These are phyloP conservation scores for Meiosimyza platycephala DNA, from an alignment of 2,888 invertebrate species.

Conservation along the genomic window DNA sequence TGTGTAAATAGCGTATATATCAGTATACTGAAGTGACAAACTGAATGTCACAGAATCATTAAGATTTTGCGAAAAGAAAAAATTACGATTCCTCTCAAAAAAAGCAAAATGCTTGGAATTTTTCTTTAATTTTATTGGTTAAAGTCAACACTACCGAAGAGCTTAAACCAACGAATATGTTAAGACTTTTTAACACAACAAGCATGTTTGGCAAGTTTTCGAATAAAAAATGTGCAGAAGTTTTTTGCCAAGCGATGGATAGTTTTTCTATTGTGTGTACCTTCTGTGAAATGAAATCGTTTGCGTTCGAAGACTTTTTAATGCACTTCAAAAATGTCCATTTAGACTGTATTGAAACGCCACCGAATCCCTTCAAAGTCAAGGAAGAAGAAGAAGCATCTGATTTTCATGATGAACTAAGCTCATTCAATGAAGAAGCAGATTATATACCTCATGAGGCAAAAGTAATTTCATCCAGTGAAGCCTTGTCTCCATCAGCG, in stretches of 20 bases:
- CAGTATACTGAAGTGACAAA: too few relatives aligned
- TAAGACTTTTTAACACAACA: slow-evolving; percentile 4
- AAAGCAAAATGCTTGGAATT: too few relatives aligned
- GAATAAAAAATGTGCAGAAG: slow-evolving; percentile 57
- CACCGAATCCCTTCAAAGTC: not conserved
- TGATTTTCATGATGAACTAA: not conserved
- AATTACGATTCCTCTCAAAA: too few relatives aligned
- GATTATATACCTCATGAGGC: too few relatives aligned
- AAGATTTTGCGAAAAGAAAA: too few relatives aligned
- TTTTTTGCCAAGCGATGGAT: slow-evolving; percentile 56
- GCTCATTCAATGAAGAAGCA: too few relatives aligned
- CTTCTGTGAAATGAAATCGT: slow-evolving; percentile 59
- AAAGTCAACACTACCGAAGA: too few relatives aligned
- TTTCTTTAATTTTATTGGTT: too few relatives aligned
- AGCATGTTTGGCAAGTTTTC: not conserved
- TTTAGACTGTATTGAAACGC: slow-evolving; percentile 42
- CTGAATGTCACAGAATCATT: too few relatives aligned
- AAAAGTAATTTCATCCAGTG: too few relatives aligned
- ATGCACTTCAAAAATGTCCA: slow-evolving; percentile 58
- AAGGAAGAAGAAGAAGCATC: not conserved
- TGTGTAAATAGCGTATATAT: too few relatives aligned
- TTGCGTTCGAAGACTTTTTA: slow-evolving; percentile 57
- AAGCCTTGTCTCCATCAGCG: too few relatives aligned
- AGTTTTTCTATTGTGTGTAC: slow-evolving; percentile 58
- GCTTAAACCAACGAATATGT: not conserved